Evolutionary conservation across 2,888 invertebrate genomes (phyloP).

Genomic region (Synanthedon vespiformis): DNA sequence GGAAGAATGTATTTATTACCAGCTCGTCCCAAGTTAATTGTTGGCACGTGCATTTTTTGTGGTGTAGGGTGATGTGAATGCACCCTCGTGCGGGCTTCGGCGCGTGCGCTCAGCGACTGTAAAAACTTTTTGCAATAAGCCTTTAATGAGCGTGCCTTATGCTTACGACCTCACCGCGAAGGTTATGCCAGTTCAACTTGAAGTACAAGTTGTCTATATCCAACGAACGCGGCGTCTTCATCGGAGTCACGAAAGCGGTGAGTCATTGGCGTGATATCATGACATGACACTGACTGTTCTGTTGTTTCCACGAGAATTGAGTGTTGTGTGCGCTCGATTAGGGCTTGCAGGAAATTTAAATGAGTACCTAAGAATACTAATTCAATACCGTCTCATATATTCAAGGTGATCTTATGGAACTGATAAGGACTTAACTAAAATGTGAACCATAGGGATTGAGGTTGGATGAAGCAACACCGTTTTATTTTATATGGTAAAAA

Average conservation of each 20-base stretch:
- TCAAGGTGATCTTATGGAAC: neutral
- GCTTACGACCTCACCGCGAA: constrained; percentile 32
- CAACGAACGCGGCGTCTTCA: constrained; percentile 19
- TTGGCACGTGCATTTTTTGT: constrained; percentile 61
- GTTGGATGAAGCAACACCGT: neutral
- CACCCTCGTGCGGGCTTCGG: constrained; percentile 28
- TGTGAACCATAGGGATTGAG: neutral
- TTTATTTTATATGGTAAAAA: no score
- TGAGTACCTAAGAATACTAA: neutral
- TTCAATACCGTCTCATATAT: neutral
- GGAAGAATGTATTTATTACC: constrained; percentile 32
- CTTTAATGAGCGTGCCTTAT: constrained; percentile 42
- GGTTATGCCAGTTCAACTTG: constrained; percentile 49
- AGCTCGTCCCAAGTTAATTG: constrained; percentile 51
- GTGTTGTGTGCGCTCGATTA: constrained; percentile 7
- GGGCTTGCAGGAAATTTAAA: constrained; percentile 7
- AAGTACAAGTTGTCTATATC: constrained; percentile 16
- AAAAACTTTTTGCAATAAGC: constrained; percentile 38
- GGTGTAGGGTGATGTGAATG: constrained; percentile 35
- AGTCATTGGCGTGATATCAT: constrained; percentile 56
- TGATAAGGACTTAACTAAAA: neutral
- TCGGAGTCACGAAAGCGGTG: constrained; percentile 37
- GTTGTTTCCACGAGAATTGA: constrained; percentile 29
- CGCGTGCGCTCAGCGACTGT: constrained; percentile 37
- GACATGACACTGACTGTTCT: constrained; percentile 28